Evolutionary conservation across 2,113 vertebrate genomes (phyloP).

Genomic region (Oriolus oriolus): DNA sequence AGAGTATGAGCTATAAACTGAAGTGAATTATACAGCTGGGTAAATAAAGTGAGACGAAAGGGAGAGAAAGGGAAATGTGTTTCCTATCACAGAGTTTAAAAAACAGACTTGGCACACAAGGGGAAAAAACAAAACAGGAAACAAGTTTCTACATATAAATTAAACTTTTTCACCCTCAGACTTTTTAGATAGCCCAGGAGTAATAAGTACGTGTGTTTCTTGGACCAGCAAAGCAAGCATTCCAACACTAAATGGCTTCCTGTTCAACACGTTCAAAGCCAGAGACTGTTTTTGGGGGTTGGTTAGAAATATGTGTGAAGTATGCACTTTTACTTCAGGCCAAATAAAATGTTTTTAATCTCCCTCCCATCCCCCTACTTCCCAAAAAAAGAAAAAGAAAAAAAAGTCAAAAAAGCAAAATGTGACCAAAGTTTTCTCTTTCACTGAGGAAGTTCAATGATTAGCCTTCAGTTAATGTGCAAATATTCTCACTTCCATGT

Average conservation of each 20-base stretch:
- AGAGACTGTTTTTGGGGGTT: constrained; percentile 79
- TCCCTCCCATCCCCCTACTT: background rate
- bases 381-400: background rate
- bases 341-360: constrained; percentile 91
- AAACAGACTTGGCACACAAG: constrained; percentile 69
- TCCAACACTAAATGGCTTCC: constrained; percentile 94
- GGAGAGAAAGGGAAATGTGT: constrained; percentile 56
- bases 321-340: constrained; percentile 84
- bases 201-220: constrained; percentile 83
- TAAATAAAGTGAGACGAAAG: constrained; percentile 64
- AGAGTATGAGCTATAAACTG: constrained; percentile 70
- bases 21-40: constrained; percentile 70
- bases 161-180: constrained; percentile 78
- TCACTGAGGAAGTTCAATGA: constrained; percentile 67
- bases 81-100: constrained; percentile 72
- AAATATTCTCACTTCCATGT: constrained; percentile 73
- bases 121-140: constrained; percentile 75
- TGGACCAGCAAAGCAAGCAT: constrained; percentile 84
- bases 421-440: constrained; percentile 72
- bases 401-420: constrained; percentile 39
- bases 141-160: constrained; percentile 79
- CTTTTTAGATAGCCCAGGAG: constrained; percentile 78
- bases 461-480: constrained; percentile 65
- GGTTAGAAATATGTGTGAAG: constrained; percentile 87
- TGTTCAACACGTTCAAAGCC: constrained; percentile 86